Conservation (phyloP, 2,113 vertebrate genomes). For the Meriones unguiculatus region DNA sequence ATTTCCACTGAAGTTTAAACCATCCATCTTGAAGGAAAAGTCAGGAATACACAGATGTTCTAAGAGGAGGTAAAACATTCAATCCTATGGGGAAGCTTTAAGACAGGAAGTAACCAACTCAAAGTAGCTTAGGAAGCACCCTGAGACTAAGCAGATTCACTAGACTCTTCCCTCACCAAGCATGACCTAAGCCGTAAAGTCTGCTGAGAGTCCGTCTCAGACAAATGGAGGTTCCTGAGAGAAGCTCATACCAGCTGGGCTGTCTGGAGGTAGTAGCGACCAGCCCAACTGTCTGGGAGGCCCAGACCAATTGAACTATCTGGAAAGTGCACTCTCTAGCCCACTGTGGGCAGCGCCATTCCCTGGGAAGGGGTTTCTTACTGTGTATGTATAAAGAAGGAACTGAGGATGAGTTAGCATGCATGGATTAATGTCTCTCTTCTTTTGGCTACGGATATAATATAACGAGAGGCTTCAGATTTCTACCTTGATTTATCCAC, state of each 20-base stretch:
- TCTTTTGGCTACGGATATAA: background rate
- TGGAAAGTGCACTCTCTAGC: background rate
- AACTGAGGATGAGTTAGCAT: background rate
- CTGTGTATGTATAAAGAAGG: background rate
- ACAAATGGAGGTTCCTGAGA: background rate
- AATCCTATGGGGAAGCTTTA: background rate
- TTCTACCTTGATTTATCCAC: background rate
- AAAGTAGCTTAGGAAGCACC: background rate
- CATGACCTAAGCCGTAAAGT: background rate
- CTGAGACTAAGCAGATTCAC: background rate
- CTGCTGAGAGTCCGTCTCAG: background rate
- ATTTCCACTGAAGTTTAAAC: background rate
- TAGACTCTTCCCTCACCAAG: too few species aligned
- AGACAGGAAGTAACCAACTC: background rate
- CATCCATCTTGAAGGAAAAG: background rate
- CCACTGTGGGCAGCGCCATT: background rate
- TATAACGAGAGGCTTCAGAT: background rate
- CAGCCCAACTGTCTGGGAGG: background rate
- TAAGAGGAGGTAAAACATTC: background rate
- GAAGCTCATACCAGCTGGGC: background rate
- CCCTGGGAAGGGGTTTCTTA: background rate
- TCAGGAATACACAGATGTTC: background rate
- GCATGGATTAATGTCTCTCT: background rate
- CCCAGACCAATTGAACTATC: background rate
- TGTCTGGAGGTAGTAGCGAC: too few species aligned